Evolutionary conservation across 2,113 vertebrate genomes (phyloP).

Genomic region (Agelaius tricolor): DNA sequence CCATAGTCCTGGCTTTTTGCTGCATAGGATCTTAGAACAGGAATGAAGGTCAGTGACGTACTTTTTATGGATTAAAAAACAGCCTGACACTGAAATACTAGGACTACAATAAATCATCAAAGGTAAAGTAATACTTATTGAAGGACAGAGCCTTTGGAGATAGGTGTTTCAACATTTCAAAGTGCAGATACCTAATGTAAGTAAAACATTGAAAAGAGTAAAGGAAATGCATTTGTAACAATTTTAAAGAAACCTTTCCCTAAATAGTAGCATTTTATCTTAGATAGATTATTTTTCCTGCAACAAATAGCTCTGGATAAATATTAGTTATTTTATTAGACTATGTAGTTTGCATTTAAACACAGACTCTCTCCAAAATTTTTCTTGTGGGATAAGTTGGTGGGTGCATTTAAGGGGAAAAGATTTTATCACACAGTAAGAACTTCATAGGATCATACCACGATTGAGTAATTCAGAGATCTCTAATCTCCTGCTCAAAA

Average conservation of each 20-base stretch:
- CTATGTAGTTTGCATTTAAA: not conserved
- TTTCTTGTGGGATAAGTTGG: accelerated
- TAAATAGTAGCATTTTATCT: not conserved
- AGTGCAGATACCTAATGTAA: not conserved
- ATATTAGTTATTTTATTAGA: not conserved
- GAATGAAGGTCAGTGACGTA: not conserved
- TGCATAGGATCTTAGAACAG: not conserved
- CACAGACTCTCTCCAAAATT: not conserved
- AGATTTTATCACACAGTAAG: not conserved
- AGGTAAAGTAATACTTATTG: not conserved
- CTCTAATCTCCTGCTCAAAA: not conserved
- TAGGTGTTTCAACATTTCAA: not conserved
- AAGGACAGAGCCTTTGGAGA: not conserved
- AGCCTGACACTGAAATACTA: not conserved
- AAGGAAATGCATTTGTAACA: not conserved
- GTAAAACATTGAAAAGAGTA: not conserved
- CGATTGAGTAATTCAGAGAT: not conserved
- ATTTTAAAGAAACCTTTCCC: not conserved
- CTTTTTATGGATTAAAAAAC: not conserved
- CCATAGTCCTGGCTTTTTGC: not conserved
- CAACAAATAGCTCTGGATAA: not conserved
- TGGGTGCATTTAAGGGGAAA: not conserved
- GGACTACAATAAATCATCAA: not conserved
- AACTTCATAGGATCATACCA: not conserved
- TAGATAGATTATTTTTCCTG: not conserved